Evolutionary conservation across 2,797 vertebrate genomes (phyloP).

Genomic region (Manis javanica): DNA sequence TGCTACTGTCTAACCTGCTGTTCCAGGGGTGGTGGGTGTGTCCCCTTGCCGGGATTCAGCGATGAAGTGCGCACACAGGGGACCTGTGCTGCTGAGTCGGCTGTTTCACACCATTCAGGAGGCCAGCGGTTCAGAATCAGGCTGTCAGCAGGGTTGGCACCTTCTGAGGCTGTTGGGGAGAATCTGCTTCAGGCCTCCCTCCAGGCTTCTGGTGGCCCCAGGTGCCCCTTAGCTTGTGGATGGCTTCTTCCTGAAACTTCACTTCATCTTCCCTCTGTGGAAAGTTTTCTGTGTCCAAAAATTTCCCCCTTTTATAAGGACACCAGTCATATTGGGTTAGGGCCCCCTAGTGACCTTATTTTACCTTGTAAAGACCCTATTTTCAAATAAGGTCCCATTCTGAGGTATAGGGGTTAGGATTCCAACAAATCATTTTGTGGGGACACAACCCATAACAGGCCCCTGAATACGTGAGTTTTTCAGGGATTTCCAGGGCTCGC

Average conservation of each 20-base stretch:
- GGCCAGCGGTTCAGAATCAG: no score
- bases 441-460: not conserved
- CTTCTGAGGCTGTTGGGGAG: not conserved
- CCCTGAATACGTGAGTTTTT: not conserved
- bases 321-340: no score
- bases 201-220: not conserved
- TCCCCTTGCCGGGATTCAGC: not conserved
- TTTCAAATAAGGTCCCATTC: not conserved
- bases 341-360: not conserved
- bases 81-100: not conserved
- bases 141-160: not conserved
- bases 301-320: not conserved
- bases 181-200: not conserved
- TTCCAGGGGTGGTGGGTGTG: not conserved
- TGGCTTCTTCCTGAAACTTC: not conserved
- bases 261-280: not conserved
- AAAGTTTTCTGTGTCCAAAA: not conserved
- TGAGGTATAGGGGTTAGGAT: not conserved
- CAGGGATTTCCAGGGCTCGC: not conserved
- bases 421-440: not conserved
- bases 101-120: not conserved
- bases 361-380: not conserved
- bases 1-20: not conserved
- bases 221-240: not conserved
- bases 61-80: not conserved